Evolutionary conservation across 2,888 invertebrate genomes (phyloP).

Genomic region (Erannis defoliaria): DNA sequence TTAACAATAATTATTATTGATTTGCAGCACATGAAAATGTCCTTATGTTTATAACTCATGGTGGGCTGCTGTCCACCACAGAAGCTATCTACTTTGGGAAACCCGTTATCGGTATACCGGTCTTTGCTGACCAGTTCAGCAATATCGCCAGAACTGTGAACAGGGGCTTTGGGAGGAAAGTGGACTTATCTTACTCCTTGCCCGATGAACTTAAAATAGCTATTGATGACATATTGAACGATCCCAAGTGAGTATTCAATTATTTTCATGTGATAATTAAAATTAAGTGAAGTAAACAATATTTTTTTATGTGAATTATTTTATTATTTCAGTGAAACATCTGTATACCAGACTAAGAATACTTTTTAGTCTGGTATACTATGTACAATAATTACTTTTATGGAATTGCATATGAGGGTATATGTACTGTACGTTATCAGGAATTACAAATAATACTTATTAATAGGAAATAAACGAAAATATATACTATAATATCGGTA

Average conservation of each 20-base stretch:
- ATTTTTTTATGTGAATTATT: too few species aligned
- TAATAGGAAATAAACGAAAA: too few species aligned
- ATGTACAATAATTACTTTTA: too few species aligned
- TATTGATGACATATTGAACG: constrained; percentile 52
- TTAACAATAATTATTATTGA: too few species aligned
- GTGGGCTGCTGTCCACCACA: constrained; percentile 66
- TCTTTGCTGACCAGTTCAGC: constrained; percentile 66
- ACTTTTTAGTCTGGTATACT: too few species aligned
- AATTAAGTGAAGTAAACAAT: too few species aligned
- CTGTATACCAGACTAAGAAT: too few species aligned
- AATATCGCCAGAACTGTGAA: constrained; percentile 59
- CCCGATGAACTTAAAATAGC: constrained; percentile 51
- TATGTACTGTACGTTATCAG: too few species aligned
- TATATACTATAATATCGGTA: too few species aligned
- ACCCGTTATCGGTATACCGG: constrained; percentile 71
- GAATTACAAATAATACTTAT: too few species aligned
- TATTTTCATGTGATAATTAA: neutral
- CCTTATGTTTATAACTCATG: constrained; percentile 70
- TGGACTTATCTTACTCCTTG: constrained; percentile 52
- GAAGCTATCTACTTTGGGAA: constrained; percentile 66
- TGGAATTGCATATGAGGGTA: too few species aligned
- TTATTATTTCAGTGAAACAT: too few species aligned
- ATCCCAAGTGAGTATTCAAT: constrained; percentile 51
- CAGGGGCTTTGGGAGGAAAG: constrained; percentile 58
- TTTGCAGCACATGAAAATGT: constrained; percentile 68